Conservation (phyloP, 2,113 vertebrate species). For the Lophochroa leadbeateri region DNA sequence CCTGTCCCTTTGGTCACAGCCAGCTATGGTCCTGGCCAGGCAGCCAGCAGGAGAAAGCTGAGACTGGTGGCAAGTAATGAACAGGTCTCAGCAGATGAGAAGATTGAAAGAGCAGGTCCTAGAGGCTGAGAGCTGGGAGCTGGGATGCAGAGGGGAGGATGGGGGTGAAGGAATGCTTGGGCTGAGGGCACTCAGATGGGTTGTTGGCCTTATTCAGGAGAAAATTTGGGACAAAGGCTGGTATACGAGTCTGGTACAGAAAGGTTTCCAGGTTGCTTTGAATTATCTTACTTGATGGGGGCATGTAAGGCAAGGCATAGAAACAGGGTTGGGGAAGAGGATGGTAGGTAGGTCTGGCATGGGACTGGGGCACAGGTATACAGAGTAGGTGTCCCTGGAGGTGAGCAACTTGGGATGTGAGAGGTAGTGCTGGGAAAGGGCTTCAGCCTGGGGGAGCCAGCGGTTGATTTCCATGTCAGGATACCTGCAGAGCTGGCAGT, state of each 20-base stretch:
- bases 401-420: not conserved
- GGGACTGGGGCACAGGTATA: fast-evolving
- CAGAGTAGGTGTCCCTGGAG: not conserved
- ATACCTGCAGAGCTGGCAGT: not conserved
- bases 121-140: not conserved
- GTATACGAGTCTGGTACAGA: not conserved
- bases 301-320: not conserved
- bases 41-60: not conserved
- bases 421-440: not conserved
- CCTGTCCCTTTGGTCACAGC: not conserved
- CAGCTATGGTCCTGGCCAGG: not conserved
- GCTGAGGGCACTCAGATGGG: not conserved
- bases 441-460: not conserved
- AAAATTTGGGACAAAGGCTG: not conserved
- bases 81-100: not conserved
- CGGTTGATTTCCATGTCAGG: not conserved
- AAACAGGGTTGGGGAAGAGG: not conserved
- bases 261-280: not conserved
- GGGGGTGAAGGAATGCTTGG: not conserved
- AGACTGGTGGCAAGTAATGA: not conserved
- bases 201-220: not conserved
- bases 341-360: not conserved
- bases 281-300: not conserved
- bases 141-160: not conserved
- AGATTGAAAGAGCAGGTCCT: not conserved